These are phyloP conservation scores for Ornithoptera alexandrae DNA, from an alignment of 2,888 invertebrate genomes.

Conservation along the genomic window DNA sequence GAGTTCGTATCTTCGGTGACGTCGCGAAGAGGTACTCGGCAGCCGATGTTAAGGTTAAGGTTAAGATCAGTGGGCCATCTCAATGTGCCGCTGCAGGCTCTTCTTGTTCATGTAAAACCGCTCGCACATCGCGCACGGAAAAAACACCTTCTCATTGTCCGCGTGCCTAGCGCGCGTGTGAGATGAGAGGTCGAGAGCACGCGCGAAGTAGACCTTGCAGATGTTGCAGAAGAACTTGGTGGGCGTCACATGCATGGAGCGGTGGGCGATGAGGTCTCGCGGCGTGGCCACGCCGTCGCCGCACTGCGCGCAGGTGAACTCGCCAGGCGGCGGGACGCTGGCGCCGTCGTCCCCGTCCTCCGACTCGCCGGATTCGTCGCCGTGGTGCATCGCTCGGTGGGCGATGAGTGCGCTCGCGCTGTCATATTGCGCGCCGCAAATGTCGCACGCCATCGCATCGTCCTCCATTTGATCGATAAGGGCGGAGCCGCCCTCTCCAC, in stretches of 20 bases:
- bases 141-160: constrained; percentile 76
- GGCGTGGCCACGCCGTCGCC: constrained; percentile 78
- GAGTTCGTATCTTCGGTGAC: neutral
- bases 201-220: constrained; percentile 77
- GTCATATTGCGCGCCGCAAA: constrained; percentile 81
- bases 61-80: constrained; percentile 71
- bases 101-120: constrained; percentile 78
- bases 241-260: constrained; percentile 75
- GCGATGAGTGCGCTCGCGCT: constrained; percentile 78
- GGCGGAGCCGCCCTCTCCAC: constrained; percentile 60
- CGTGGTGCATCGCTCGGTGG: constrained; percentile 81
- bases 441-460: constrained; percentile 74
- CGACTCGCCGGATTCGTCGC: constrained; percentile 52
- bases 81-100: constrained; percentile 78
- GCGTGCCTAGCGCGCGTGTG: constrained; percentile 75
- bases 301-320: constrained; percentile 78
- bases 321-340: constrained; percentile 61
- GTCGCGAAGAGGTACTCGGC: neutral
- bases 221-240: constrained; percentile 80
- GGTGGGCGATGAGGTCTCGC: constrained; percentile 78
- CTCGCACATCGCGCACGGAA: constrained; percentile 80
- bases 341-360: constrained; percentile 62
- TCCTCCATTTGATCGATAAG: constrained; percentile 53
- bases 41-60: constrained; percentile 1
- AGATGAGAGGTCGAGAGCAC: constrained; percentile 67